Conservation (phyloP, 2,888 invertebrate genomes). For the Chalcosyrphus nemorum region DNA sequence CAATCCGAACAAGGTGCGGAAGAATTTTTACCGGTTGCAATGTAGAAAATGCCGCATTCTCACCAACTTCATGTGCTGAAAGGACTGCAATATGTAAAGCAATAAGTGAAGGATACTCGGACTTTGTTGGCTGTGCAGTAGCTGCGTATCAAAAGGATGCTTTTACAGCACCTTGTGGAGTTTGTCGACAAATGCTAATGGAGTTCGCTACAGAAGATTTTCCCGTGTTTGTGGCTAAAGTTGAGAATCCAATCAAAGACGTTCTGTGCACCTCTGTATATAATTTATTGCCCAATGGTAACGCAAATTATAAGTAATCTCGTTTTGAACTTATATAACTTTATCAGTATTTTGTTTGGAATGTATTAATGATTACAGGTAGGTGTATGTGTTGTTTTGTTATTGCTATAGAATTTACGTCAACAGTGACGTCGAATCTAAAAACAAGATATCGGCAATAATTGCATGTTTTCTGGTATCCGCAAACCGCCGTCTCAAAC, state of each 20-base stretch:
- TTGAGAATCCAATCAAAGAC: conserved; percentile 76
- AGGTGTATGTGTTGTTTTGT: no score
- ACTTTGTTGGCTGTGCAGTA: conserved; percentile 88
- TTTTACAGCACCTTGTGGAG: conserved; percentile 92
- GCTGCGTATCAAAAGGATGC: conserved; percentile 85
- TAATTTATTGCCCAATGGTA: conserved; percentile 78
- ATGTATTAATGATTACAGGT: no score
- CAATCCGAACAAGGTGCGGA: conserved; percentile 88
- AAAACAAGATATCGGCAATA: no score
- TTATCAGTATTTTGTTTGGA: background rate
- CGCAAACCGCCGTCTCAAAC: no score
- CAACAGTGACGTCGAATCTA: no score
- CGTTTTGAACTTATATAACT: background rate
- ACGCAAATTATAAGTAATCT: conserved; percentile 71
- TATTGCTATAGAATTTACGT: no score
- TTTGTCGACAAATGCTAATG: conserved; percentile 91
- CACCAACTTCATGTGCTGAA: conserved; percentile 93
- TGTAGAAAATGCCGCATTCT: conserved; percentile 92
- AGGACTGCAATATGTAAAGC: conserved; percentile 92
- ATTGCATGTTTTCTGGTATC: no score
- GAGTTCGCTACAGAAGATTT: conserved; percentile 89
- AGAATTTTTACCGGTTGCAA: conserved; percentile 91
- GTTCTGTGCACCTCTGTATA: conserved; percentile 78
- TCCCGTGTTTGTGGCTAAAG: conserved; percentile 88
- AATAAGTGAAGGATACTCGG: conserved; percentile 89